Evolutionary conservation across 2,113 vertebrate genomes (phyloP), one percentile per base, ranked within the genome.

Genomic region (Rhinogobius similis): DNA sequence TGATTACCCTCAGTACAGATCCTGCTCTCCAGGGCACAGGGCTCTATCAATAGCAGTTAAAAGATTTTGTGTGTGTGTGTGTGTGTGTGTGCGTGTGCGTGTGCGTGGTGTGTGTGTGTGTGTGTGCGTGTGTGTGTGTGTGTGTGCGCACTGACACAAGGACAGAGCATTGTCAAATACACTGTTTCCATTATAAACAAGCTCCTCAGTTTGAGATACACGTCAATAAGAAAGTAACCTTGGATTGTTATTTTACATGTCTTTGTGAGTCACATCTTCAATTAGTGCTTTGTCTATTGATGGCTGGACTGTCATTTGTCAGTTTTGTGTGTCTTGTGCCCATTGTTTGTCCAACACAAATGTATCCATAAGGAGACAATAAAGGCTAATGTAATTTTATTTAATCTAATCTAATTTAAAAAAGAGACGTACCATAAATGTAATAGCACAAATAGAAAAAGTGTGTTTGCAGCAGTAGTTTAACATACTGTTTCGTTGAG

Each of bases 201-300:
- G 52, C 50, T 53, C 23, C n/a, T 50, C 23, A 53, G 50, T 53
- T 53, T 53, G n/a, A 21, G 48, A 52, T 52, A 21, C 52, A 53
- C 21, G 21, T 53, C 10, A 53, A 53, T 24, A 24, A 24, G 23
- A 11, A 24, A 53, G n/a, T 52, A 52, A 52, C 48, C n/a, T 53
- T 53, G 23, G 52, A 24, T 24, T 53, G 23, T 53, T 53, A 21
- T 53, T 48, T 53, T 53, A 24, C 23, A 11, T 23, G 52, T 24
- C n/a, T 29, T 29, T 29, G 29, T 29, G 29, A 29, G 29, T 29
- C 29, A 29, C 2, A 21, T 52, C 9, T 23, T 23, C 29, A 29
- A 29, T 29, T 29, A 29, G 29, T 29, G 29, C 29, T 29, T n/a
- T n/a, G n/a, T n/a, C n/a, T n/a, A n/a, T n/a, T n/a, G n/a, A n/a